These are phyloP conservation scores for Muricea muricata DNA, from an alignment of 92 coral and sea anemone species.

Conservation along the genomic window DNA sequence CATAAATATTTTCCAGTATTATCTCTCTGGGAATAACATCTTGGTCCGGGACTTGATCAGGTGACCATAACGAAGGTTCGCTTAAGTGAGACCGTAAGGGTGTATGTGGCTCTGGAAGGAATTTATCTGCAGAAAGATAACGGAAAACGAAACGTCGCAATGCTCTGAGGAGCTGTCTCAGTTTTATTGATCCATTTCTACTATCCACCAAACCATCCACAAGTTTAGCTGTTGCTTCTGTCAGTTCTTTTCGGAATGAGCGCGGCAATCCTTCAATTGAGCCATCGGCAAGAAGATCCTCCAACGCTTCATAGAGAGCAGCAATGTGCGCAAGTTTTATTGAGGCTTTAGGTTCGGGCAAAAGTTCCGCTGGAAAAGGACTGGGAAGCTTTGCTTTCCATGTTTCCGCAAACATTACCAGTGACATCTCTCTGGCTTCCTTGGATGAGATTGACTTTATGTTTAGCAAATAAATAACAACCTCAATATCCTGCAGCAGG, in stretches of 20 bases:
- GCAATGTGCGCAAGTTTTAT: constrained; percentile 41
- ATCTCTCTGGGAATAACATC: constrained; percentile 17
- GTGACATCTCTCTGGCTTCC: constrained; percentile 21
- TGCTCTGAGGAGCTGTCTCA: constrained; percentile 15
- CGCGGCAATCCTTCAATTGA: constrained; percentile 29
- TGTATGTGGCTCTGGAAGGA: constrained; percentile 8
- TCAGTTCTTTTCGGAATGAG: background rate
- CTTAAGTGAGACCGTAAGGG: constrained; percentile 17
- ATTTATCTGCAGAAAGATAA: constrained; percentile 29
- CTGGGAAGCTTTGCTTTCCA: constrained; percentile 39
- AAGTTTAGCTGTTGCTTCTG: constrained; percentile 10
- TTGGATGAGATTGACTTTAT: background rate
- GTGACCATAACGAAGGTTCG: constrained; percentile 43
- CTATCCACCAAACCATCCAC: background rate
- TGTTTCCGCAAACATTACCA: background rate
- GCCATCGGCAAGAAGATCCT: constrained; percentile 34
- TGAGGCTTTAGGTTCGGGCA: constrained; percentile 36
- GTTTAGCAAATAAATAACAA: constrained; percentile 25
- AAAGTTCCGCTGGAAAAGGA: constrained; percentile 41
- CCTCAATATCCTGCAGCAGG: constrained; percentile 80
- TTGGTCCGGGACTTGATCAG: background rate
- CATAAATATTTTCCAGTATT: background rate
- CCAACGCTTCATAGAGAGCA: constrained; percentile 45
- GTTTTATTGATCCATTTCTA: constrained; percentile 3
- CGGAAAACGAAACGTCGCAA: constrained; percentile 50